Evolutionary conservation across 2,797 vertebrate genomes (phyloP).

Genomic region (Pangasius mekongensis): DNA sequence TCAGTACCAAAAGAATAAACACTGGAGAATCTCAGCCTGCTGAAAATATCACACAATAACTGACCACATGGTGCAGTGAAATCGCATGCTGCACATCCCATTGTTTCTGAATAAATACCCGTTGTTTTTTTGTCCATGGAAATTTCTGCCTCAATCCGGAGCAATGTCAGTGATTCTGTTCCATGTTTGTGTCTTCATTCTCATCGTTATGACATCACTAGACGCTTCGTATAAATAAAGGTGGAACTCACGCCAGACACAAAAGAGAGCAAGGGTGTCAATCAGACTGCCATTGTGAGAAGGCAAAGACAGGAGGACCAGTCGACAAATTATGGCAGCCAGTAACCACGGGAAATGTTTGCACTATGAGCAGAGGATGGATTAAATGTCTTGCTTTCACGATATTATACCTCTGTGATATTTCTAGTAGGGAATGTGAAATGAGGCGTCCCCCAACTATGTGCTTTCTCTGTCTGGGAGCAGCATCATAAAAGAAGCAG

Average conservation of each 20-base stretch:
- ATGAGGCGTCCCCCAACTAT: conserved; percentile 9
- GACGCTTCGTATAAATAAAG: background rate
- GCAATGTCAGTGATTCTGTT: conserved; percentile 11
- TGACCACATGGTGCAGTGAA: conserved; percentile 10
- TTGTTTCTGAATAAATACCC: conserved; percentile 18
- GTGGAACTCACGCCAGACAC: conserved; percentile 10
- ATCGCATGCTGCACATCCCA: background rate
- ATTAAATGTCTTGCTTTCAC: conserved; percentile 14
- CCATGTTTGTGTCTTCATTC: conserved; percentile 15
- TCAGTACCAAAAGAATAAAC: conserved; percentile 15
- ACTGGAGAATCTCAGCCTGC: background rate
- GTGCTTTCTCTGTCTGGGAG: conserved; percentile 10
- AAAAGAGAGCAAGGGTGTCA: conserved; percentile 38
- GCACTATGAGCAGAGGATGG: conserved; percentile 18
- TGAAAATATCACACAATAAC: conserved; percentile 14
- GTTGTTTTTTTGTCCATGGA: conserved; percentile 19
- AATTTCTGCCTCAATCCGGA: conserved; percentile 18
- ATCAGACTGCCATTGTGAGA: conserved; percentile 27
- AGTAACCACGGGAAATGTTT: conserved; percentile 43
- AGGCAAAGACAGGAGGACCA: conserved; percentile 8
- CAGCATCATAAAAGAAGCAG: conserved; percentile 39
- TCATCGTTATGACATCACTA: background rate
- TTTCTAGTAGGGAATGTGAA: conserved; percentile 9
- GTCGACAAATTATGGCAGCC: conserved; percentile 24
- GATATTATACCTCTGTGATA: conserved; percentile 16